Percentiles rank a stretch among this genome's conserved stretches.
phyloP scores from a whole-genome alignment of 1,140 invertebrate species.

The Eumaeus atala region DNA sequence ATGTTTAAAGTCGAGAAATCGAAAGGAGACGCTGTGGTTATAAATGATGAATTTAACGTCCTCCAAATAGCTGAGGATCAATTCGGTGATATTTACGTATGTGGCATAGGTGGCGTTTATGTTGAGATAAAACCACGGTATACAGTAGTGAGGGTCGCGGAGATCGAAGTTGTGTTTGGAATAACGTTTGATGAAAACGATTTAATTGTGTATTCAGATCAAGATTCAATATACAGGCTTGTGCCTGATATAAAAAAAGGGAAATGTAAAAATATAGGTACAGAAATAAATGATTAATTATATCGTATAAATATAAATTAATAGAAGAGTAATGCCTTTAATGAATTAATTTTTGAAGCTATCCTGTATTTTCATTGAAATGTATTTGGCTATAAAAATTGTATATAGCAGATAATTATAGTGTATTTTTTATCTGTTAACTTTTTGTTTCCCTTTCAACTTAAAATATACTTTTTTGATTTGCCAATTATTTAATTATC shows the following conservation, averaged over 20 bases:
- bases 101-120: conserved; percentile 44
- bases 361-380: no score
- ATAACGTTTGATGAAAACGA: conserved; percentile 51
- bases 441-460: no score
- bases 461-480: no score
- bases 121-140: conserved; percentile 50
- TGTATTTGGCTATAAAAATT: no score
- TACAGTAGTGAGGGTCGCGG: conserved; percentile 38
- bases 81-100: conserved; percentile 54
- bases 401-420: no score
- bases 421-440: no score
- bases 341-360: no score
- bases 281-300: no score
- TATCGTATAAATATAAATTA: no score
- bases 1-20: conserved; percentile 46
- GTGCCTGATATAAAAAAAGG: conserved; percentile 2
- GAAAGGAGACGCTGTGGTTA: conserved; percentile 26
- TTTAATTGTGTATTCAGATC: conserved; percentile 47
- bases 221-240: conserved; percentile 41
- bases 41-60: conserved; percentile 38
- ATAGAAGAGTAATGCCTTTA: no score
- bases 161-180: conserved; percentile 46
- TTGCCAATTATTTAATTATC: no score
- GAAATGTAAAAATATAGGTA: no score
- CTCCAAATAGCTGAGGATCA: conserved; percentile 51